Conservation (phyloP, 2,113 vertebrate genomes). For the Azemiops feae region DNA sequence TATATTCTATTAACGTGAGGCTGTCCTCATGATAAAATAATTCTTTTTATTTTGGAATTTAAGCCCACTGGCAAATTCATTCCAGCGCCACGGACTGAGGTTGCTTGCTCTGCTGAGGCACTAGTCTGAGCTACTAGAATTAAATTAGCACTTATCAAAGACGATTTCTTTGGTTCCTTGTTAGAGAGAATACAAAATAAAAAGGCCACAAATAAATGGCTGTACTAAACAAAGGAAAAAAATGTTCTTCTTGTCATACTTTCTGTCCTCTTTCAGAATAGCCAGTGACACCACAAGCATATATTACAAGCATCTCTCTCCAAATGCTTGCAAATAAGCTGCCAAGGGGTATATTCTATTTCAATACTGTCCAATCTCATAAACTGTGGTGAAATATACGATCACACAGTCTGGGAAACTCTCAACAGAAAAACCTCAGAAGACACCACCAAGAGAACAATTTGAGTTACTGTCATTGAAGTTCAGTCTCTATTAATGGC, state of each 20-base stretch:
- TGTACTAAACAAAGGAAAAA: not conserved
- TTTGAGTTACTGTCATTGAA: not conserved
- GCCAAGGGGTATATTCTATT: not conserved
- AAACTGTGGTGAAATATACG: not conserved
- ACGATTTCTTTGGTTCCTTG: not conserved
- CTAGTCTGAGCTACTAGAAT: not conserved
- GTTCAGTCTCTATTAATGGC: not conserved
- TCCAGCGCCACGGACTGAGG: conserved; percentile 3
- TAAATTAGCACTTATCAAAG: conserved; percentile 23
- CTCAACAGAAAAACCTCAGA: not conserved
- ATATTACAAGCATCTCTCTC: not conserved
- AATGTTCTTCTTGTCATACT: conserved; percentile 24
- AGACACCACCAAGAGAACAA: not conserved
- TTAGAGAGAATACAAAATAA: conserved; percentile 13
- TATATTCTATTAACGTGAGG: not conserved
- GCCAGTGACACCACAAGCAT: not conserved
- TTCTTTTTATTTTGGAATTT: not conserved
- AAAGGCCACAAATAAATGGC: not conserved
- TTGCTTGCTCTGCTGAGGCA: not conserved
- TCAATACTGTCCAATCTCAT: not conserved
- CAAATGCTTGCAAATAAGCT: conserved; percentile 24
- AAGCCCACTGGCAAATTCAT: not conserved
- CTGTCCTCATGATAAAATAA: not conserved
- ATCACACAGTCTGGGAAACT: not conserved
- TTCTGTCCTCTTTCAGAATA: conserved; percentile 24